Evolutionary conservation across 2,797 vertebrate species (phyloP).

Genomic region (Gorsachius magnificus): DNA sequence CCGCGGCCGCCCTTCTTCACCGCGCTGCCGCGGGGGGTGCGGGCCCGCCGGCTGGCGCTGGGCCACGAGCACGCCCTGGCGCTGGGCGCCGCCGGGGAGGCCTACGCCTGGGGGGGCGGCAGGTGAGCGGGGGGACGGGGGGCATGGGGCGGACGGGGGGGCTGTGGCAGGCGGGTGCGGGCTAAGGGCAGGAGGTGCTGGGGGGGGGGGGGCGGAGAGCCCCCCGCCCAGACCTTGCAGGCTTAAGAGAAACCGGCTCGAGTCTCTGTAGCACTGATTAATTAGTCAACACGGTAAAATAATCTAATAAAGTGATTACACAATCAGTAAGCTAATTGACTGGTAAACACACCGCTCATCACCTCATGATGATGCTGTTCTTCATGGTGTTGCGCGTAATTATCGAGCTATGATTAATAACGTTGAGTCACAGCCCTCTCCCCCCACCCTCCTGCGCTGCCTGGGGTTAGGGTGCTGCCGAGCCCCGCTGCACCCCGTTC

Average conservation of each 20-base stretch:
- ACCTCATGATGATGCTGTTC: neutral
- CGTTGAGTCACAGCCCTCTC: too few species aligned
- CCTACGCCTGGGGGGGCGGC: slow-evolving; percentile 88
- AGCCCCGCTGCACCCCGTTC: neutral
- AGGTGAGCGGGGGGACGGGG: slow-evolving; percentile 73
- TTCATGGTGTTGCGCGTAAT: neutral
- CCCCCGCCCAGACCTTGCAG: neutral
- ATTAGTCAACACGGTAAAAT: neutral
- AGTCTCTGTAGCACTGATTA: neutral
- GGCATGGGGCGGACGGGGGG: too few species aligned
- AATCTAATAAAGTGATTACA: neutral
- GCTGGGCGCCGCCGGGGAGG: slow-evolving; percentile 75
- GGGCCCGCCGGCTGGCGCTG: slow-evolving; percentile 79
- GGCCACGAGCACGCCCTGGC: slow-evolving; percentile 85
- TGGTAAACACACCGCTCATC: fast-evolving
- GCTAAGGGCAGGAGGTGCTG: too few species aligned
- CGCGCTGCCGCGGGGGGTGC: slow-evolving; percentile 72
- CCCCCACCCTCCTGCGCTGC: neutral
- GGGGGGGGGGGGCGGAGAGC: too few species aligned
- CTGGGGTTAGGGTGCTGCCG: neutral
- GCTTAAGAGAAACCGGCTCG: neutral
- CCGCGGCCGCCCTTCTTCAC: slow-evolving; percentile 79
- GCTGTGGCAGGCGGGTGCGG: too few species aligned
- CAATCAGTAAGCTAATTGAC: neutral
- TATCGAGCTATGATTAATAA: neutral